phyloP scores from a whole-genome alignment of 2,797 vertebrate species.

The Phaenicophaeus curvirostris region DNA sequence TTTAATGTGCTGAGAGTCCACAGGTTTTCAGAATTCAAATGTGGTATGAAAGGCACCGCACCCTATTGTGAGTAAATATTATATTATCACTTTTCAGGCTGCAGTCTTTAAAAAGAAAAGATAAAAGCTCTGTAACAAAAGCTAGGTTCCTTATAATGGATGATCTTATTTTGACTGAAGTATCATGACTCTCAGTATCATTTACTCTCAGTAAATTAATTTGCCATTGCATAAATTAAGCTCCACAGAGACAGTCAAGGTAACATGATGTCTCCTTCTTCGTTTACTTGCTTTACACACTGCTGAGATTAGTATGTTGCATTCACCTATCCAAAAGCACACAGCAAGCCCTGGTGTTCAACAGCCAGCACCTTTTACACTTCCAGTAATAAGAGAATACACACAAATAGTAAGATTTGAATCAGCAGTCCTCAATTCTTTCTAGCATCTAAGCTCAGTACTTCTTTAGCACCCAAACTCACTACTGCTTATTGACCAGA shows the following conservation, averaged over 20 bases:
- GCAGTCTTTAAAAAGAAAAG: slow-evolving; percentile 12
- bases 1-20: not conserved
- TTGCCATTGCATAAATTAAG: slow-evolving; percentile 44
- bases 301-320: not conserved
- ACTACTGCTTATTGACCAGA: not conserved
- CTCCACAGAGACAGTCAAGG: not conserved
- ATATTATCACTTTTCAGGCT: not conserved
- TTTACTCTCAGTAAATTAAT: slow-evolving; percentile 18
- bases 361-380: not conserved
- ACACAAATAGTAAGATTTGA: not conserved
- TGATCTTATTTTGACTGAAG: slow-evolving; percentile 15
- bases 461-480: not conserved
- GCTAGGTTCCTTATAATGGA: slow-evolving; percentile 8
- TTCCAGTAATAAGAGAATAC: not conserved
- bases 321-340: not conserved
- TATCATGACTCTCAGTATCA: no score
- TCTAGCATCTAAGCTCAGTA: not conserved
- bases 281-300: not conserved
- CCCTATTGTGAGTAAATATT: slow-evolving; percentile 30
- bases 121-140: slow-evolving; percentile 49
- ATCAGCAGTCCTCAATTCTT: not conserved
- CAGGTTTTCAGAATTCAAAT: slow-evolving; percentile 11
- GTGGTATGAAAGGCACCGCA: not conserved
- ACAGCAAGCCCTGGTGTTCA: not conserved
- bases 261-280: not conserved